Percentiles rank a stretch among this genome's conserved stretches.
These are phyloP conservation scores for Nyctibius grandis DNA, from an alignment of 2,797 vertebrate species.

Conservation along the genomic window DNA sequence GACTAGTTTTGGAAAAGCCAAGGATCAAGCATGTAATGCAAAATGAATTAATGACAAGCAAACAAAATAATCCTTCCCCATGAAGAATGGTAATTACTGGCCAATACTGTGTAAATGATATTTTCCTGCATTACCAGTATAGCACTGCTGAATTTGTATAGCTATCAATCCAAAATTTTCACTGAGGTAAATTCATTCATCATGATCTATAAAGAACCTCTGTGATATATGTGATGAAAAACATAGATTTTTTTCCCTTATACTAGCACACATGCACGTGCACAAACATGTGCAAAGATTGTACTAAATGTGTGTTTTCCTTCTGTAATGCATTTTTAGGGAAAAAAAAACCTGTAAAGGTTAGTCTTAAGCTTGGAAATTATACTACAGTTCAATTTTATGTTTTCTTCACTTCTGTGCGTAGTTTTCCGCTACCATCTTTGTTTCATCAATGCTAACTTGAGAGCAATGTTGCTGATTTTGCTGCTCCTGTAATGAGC, in stretches of 20 bases:
- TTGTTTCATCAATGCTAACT: background rate
- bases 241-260: no score
- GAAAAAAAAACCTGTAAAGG: background rate
- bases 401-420: background rate
- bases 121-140: background rate
- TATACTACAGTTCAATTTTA: background rate
- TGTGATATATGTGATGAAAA: background rate
- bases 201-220: background rate
- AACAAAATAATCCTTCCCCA: background rate
- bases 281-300: background rate
- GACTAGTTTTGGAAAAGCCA: background rate
- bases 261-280: accelerated
- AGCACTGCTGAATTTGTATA: background rate
- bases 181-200: background rate
- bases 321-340: background rate
- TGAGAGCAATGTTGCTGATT: background rate
- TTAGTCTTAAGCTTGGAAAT: background rate
- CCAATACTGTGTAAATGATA: background rate
- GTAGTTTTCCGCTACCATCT: background rate
- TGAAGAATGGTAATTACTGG: background rate
- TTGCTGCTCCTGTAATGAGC: background rate
- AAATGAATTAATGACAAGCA: background rate
- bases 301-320: background rate
- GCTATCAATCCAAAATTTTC: background rate
- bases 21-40: background rate